Evolutionary conservation across 92 coral and sea anemone genomes (phyloP).

Genomic region (Porites divaricata): DNA sequence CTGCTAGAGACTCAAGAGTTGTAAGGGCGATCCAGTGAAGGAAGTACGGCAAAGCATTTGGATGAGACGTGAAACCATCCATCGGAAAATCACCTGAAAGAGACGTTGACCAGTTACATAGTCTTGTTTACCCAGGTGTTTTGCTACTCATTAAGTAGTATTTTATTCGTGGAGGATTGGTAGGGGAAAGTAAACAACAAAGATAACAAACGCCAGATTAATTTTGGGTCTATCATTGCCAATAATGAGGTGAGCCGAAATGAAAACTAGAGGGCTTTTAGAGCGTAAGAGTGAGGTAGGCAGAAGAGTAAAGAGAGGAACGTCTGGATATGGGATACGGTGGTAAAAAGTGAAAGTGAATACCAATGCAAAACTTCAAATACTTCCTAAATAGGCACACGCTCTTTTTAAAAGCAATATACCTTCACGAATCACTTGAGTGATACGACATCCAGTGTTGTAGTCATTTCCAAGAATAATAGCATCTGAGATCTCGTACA

Average conservation of each 20-base stretch:
- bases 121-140: too few species aligned
- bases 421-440: conserved; percentile 58
- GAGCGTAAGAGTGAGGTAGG: too few species aligned
- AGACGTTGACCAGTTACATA: background rate
- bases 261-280: too few species aligned
- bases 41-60: conserved; percentile 67
- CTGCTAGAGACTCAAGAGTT: conserved; percentile 67
- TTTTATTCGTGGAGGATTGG: background rate
- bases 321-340: background rate
- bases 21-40: conserved; percentile 77
- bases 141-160: too few species aligned
- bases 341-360: background rate
- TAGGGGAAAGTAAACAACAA: background rate
- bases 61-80: conserved; percentile 47
- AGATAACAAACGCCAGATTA: too few species aligned
- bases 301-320: too few species aligned
- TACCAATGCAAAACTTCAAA: background rate
- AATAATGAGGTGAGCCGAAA: too few species aligned
- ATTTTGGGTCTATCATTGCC: too few species aligned
- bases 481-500: conserved; percentile 60
- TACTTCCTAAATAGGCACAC: background rate
- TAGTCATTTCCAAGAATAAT: conserved; percentile 72
- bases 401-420: background rate
- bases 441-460: conserved; percentile 51
- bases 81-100: conserved; percentile 64